Evolutionary conservation across 37 sponge, comb jelly and placozoan genomes (phyloP).

Genomic region (Cladorhizidae sp.): DNA sequence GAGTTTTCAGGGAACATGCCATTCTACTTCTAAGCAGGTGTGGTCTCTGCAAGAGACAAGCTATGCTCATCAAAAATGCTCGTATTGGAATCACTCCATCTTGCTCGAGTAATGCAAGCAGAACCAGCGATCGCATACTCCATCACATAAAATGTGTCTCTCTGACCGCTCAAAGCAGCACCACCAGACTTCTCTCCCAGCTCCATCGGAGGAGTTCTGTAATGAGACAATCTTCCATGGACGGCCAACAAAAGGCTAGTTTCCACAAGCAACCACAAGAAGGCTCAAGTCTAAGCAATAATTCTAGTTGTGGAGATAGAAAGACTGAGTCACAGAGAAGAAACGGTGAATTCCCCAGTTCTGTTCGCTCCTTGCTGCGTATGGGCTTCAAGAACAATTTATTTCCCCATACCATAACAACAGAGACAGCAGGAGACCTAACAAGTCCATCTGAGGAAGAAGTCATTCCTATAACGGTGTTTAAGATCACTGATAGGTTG

Average conservation of each 20-base stretch:
- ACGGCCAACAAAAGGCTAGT: neutral
- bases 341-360: neutral
- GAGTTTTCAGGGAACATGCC: constrained; percentile 60
- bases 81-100: constrained; percentile 17
- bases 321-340: neutral
- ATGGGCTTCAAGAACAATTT: too few relatives aligned
- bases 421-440: too few relatives aligned
- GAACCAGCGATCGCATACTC: too few relatives aligned
- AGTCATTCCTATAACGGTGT: neutral
- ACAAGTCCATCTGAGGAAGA: too few relatives aligned
- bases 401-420: too few relatives aligned
- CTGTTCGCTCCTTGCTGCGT: neutral
- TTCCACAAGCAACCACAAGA: neutral
- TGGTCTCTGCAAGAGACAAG: constrained; percentile 13
- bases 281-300: constrained; percentile 6
- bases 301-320: neutral
- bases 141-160: neutral
- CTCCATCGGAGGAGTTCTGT: neutral
- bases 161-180: neutral
- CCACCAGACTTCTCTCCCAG: neutral
- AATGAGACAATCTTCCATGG: constrained; percentile 14
- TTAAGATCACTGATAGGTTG: constrained; percentile 11
- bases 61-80: neutral
- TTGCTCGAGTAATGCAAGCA: neutral
- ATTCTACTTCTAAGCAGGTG: constrained; percentile 28